phyloP scores from a whole-genome alignment of 2,888 invertebrate genomes.

The Epinotia bilunana region DNA sequence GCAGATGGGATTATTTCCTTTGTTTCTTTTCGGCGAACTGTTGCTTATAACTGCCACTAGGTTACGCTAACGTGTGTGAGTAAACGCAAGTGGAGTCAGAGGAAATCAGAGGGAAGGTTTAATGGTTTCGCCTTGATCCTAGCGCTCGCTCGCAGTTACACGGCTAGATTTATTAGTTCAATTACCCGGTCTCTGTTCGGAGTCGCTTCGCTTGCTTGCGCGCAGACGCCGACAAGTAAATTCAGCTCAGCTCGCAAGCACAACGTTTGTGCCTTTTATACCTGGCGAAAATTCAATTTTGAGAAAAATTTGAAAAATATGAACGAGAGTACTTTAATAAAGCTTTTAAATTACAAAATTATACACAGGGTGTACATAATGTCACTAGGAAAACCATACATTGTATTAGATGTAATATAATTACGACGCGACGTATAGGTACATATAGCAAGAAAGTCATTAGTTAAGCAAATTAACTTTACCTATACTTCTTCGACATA shows the following conservation, averaged over 20 bases:
- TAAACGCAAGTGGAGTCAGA: constrained; percentile 60
- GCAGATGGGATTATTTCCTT: constrained; percentile 5
- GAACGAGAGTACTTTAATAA: not conserved
- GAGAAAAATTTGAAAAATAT: not conserved
- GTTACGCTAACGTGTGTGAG: constrained; percentile 56
- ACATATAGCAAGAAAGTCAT: too few species aligned
- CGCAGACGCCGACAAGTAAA: constrained; percentile 78
- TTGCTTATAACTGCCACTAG: constrained; percentile 14
- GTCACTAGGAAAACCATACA: too few species aligned
- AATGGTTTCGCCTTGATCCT: constrained; percentile 76
- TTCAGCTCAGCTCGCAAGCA: constrained; percentile 71
- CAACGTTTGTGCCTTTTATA: constrained; percentile 57
- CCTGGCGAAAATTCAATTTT: constrained; percentile 15
- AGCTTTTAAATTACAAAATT: not conserved
- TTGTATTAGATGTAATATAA: too few species aligned
- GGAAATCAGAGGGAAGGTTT: constrained; percentile 72
- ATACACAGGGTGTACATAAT: too few species aligned
- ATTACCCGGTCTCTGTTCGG: constrained; percentile 78
- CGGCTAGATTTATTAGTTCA: constrained; percentile 83
- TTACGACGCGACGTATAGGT: too few species aligned
- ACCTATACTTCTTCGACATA: too few species aligned
- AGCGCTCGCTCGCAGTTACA: constrained; percentile 69
- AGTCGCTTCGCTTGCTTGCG: constrained; percentile 72
- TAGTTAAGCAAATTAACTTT: too few species aligned
- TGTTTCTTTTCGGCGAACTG: constrained; percentile 27